Conservation (phyloP, 2,888 invertebrate species). For the Cheilosia impressa region DNA sequence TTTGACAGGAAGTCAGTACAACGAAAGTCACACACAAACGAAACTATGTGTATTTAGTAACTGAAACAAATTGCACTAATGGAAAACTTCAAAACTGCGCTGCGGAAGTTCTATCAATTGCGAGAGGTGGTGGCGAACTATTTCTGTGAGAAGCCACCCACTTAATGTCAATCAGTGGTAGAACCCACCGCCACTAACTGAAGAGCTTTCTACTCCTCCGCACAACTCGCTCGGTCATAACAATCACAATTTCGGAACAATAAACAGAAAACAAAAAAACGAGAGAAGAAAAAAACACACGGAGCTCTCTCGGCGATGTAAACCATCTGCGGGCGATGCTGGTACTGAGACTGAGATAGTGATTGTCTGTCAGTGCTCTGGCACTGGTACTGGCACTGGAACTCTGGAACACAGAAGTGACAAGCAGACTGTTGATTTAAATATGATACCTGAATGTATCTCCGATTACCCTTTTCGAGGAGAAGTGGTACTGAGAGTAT, state of each 20-base stretch:
- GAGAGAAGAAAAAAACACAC: constrained; percentile 4
- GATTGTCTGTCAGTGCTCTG: constrained; percentile 12
- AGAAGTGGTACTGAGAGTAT: constrained; percentile 40
- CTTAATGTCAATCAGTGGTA: constrained; percentile 63
- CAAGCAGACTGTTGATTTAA: constrained; percentile 72
- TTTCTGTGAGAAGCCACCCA: constrained; percentile 58
- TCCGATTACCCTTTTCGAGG: constrained; percentile 72
- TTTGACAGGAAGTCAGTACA: constrained; percentile 60
- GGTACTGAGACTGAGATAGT: constrained; percentile 47
- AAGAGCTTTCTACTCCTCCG: constrained; percentile 29
- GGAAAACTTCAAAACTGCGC: constrained; percentile 29
- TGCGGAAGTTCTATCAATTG: constrained; percentile 43
- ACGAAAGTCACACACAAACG: constrained; percentile 18
- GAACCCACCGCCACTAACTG: constrained; percentile 29
- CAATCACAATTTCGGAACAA: constrained; percentile 53
- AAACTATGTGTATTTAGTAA: constrained; percentile 33
- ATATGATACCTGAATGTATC: constrained; percentile 73
- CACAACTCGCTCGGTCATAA: constrained; percentile 44
- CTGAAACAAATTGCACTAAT: constrained; percentile 10
- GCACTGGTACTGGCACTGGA: constrained; percentile 8
- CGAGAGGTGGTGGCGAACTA: constrained; percentile 26
- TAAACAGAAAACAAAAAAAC: constrained; percentile 1
- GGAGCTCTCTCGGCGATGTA: constrained; percentile 42
- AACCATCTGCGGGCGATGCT: constrained; percentile 67
- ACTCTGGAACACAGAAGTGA: constrained; percentile 57